Conservation (phyloP, 2,797 vertebrate species). For the Anabacerthia variegaticeps region DNA sequence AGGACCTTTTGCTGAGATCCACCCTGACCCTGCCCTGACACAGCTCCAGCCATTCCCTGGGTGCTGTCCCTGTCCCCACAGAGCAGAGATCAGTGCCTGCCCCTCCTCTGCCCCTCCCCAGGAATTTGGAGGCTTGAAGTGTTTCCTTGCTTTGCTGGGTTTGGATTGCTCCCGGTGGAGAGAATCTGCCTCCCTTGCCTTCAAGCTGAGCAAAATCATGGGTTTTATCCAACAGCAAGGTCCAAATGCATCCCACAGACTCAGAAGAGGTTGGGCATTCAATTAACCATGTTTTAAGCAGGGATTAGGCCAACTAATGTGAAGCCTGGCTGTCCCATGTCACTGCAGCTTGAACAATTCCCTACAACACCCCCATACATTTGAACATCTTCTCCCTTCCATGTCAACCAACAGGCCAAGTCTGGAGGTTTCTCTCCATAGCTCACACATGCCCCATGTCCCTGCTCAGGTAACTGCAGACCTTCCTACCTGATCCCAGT, state of each 20-base stretch:
- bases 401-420: accelerated
- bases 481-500: background rate
- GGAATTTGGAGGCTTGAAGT: background rate
- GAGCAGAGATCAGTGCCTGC: background rate
- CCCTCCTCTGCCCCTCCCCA: background rate
- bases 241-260: background rate
- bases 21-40: background rate
- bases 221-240: background rate
- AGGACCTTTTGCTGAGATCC: background rate
- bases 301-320: background rate
- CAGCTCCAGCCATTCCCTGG: background rate
- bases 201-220: accelerated
- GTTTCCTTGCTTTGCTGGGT: background rate
- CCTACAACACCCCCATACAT: accelerated
- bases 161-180: background rate
- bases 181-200: background rate
- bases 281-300: background rate
- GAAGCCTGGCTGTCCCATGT: background rate
- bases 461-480: background rate
- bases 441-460: accelerated
- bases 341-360: background rate
- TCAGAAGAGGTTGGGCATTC: background rate
- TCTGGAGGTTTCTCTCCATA: background rate
- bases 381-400: background rate
- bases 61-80: background rate